Conservation (phyloP, 2,113 vertebrate species). For the Peromyscus maniculatus region DNA sequence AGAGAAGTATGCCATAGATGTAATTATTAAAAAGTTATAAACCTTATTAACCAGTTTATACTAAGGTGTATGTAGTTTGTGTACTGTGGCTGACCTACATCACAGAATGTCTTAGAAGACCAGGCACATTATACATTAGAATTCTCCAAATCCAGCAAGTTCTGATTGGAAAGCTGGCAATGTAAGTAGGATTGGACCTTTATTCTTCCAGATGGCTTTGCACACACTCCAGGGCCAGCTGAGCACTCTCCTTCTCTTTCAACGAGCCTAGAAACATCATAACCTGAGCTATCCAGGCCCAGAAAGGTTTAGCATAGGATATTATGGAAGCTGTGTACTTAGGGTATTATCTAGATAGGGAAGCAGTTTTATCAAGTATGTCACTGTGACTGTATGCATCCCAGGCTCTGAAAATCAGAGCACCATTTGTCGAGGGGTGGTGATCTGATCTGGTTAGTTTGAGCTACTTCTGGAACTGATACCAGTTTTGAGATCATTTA, state of each 20-base stretch:
- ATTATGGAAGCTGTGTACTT: not conserved
- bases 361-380: fast-evolving
- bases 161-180: not conserved
- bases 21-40: not conserved
- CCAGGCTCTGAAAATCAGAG: not conserved
- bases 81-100: not conserved
- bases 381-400: no score
- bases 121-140: not conserved
- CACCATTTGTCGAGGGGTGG: not conserved
- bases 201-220: not conserved
- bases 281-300: not conserved
- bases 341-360: not conserved
- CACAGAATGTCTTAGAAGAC: not conserved
- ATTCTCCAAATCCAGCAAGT: not conserved
- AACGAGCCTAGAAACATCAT: not conserved
- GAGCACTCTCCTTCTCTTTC: fast-evolving
- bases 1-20: not conserved
- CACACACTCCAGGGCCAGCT: no score
- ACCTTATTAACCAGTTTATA: not conserved
- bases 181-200: not conserved
- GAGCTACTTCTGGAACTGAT: not conserved
- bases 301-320: not conserved
- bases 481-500: not conserved
- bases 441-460: not conserved
- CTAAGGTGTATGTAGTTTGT: not conserved